A percentile compares a stretch with the other conserved stretches of the same genome.
Evolutionary conservation across 1,140 invertebrate species (phyloP).

Genomic region (Aphaenogaster floridana): DNA sequence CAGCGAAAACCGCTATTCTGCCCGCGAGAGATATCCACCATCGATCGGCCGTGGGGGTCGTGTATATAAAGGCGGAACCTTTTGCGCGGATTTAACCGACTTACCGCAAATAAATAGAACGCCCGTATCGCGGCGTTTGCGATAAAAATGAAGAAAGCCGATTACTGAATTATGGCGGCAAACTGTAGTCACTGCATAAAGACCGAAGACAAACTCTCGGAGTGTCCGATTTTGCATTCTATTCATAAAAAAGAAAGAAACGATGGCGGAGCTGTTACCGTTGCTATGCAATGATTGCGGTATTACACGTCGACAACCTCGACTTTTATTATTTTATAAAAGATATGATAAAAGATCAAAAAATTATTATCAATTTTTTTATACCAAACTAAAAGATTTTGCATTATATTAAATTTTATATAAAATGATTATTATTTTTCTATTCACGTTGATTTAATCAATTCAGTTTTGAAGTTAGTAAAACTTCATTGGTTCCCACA

Average conservation of each 20-base stretch:
- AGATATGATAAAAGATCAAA: not conserved
- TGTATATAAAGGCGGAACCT: slow-evolving; percentile 53
- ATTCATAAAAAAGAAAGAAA: not conserved
- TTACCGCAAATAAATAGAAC: slow-evolving; percentile 58
- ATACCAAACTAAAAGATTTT: not conserved
- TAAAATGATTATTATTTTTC: not conserved
- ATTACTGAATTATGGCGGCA: slow-evolving; percentile 28
- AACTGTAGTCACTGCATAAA: not conserved
- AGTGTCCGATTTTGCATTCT: not conserved
- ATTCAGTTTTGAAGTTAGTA: not conserved
- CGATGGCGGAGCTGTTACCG: not conserved
- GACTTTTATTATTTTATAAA: not conserved
- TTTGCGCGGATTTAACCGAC: slow-evolving; percentile 58
- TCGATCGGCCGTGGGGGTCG: slow-evolving; percentile 31
- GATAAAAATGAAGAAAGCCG: slow-evolving; percentile 46
- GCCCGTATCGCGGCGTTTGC: slow-evolving; percentile 12
- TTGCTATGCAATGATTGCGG: not conserved
- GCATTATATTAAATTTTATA: not conserved
- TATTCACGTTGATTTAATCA: not conserved
- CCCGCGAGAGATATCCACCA: slow-evolving; percentile 53
- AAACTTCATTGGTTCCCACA: not conserved
- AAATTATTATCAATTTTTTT: not conserved
- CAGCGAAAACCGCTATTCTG: slow-evolving; percentile 52
- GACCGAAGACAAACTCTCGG: not conserved
- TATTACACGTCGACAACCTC: not conserved